Base-by-base conservation (phyloP, 2,113 vertebrate genomes). In the Prunella himalayana region DNA sequence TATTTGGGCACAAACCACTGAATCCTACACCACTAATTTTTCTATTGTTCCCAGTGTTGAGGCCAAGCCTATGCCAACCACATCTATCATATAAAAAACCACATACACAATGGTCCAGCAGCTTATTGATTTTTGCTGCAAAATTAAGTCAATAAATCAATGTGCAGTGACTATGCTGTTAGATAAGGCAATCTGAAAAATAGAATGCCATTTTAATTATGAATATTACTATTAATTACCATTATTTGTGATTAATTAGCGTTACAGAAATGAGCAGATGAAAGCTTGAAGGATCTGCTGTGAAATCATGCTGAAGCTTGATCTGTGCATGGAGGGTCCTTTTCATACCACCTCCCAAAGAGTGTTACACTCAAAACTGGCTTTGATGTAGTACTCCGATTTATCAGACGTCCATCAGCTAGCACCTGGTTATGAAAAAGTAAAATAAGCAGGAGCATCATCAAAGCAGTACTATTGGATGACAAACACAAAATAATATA, bases 311-410 rank as follows among this genome's bases (percentile, higher is more conserved):
- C 17, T 51, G 68, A 82, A 44, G 18, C 27, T 64, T 44, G 13
- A 20, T 73, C 0, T 35, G 51, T 56, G 17, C 39, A 51, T 11
- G 20, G 16, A 44, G 11, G 19, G 31, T 98, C 97, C 82, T 96
- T 97, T 70, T 96, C 95, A 57, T 97, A 98, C 47, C 95, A 76
- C 37, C 97, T 98, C 64, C 96, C 97, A 78, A 97, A 98, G n/a
- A 98, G 92, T 7, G 95, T 97, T 33, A 97, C 95, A n/a, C 86
- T 97, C 88, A 98, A 75, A 47, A 98, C 25, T 63, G 98, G 87
- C 82, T 94, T 61, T 6, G 97, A 97, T 11, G 66, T 94, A 15
- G 72, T 19, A 63, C 63, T 82, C 65, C 17, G 6, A 76, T 84
- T 98, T 53, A 88, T 17, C 77, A 98, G 79, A 27, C 41, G 33